These are phyloP conservation scores for Ferdinandea cuprea DNA, from an alignment of 2,888 invertebrate species.

Conservation along the genomic window DNA sequence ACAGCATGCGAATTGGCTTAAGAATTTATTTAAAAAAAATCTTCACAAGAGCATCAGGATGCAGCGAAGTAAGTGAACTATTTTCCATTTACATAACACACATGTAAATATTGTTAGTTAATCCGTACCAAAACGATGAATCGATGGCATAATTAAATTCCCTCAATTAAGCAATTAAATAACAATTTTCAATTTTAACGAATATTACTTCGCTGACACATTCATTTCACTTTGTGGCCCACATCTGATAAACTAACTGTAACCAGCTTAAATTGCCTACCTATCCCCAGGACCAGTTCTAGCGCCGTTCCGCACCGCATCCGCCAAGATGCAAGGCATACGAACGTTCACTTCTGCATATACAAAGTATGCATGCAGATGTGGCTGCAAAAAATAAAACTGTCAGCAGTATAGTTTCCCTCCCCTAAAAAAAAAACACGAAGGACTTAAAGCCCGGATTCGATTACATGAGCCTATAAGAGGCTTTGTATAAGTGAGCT, in stretches of 20 bases:
- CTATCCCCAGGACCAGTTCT: conserved; percentile 26
- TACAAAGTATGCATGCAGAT: conserved; percentile 40
- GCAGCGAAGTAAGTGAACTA: neutral
- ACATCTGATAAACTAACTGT: conserved; percentile 35
- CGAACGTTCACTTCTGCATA: conserved; percentile 45
- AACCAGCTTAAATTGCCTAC: conserved; percentile 7
- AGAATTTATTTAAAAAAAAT: too few relatives aligned
- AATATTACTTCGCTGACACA: conserved; percentile 59
- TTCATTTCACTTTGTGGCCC: conserved; percentile 37
- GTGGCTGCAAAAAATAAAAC: conserved; percentile 38
- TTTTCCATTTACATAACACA: neutral
- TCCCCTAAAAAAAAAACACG: conserved; percentile 16
- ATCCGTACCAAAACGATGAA: neutral
- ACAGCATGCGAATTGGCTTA: too few relatives aligned
- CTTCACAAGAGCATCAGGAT: too few relatives aligned
- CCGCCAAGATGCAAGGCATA: conserved; percentile 9
- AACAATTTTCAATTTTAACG: conserved; percentile 51
- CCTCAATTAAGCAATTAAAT: conserved; percentile 66
- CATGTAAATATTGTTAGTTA: too few relatives aligned
- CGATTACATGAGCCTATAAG: conserved; percentile 41
- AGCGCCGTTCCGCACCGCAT: neutral
- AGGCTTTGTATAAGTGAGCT: neutral
- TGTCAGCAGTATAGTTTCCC: conserved; percentile 9
- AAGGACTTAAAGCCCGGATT: conserved; percentile 29
- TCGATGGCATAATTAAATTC: conserved; percentile 26